These are phyloP conservation scores for Limosa lapponica DNA, from an alignment of 2,797 vertebrate genomes.

Conservation along the genomic window DNA sequence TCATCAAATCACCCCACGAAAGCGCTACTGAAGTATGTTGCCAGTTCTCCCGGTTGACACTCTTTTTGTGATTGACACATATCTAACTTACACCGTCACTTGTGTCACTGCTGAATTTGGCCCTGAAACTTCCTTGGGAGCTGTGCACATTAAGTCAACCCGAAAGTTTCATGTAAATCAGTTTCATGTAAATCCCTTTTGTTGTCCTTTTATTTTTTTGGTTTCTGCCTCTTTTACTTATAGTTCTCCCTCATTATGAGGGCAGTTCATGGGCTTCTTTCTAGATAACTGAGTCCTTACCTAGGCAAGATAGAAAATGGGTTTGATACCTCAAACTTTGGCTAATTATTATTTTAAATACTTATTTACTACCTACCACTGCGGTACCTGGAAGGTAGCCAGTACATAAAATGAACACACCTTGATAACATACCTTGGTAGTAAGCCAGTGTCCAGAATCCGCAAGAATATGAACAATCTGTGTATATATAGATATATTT, in stretches of 20 bases:
- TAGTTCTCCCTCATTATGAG: background rate
- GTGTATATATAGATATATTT: background rate
- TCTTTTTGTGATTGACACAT: constrained; percentile 69
- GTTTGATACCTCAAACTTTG: background rate
- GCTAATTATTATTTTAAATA: background rate
- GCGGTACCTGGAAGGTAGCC: background rate
- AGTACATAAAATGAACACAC: background rate
- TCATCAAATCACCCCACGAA: constrained; percentile 65
- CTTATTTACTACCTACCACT: background rate
- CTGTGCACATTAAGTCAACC: constrained; percentile 37
- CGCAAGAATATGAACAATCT: background rate
- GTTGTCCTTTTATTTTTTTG: background rate
- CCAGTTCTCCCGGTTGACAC: constrained; percentile 65
- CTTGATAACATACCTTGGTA: background rate
- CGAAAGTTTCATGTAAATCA: constrained; percentile 51
- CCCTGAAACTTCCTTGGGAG: constrained; percentile 29
- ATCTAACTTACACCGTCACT: constrained; percentile 60
- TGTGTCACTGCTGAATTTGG: constrained; percentile 66
- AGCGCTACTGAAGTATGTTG: constrained; percentile 56
- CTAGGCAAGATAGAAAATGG: background rate
- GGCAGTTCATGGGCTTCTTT: background rate
- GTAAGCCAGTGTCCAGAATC: background rate
- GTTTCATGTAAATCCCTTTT: background rate
- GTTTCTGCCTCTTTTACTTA: background rate
- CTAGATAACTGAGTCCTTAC: background rate